Conservation (phyloP, 92 coral and sea anemone genomes). For the Virgularia gustaviana region DNA sequence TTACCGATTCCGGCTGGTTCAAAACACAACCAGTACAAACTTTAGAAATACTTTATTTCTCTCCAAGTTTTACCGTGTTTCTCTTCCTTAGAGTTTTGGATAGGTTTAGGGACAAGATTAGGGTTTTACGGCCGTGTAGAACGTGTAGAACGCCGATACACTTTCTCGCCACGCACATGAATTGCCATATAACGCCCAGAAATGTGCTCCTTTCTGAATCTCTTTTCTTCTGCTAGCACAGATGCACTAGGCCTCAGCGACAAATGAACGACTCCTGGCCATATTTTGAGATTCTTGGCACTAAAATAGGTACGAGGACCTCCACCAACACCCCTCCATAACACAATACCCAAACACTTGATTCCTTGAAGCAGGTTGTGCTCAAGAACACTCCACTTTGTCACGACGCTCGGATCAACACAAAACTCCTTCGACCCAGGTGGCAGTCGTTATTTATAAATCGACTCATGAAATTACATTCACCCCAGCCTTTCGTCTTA, state of each 20-base stretch:
- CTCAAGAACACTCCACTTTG: conserved; percentile 54
- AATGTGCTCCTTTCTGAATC: not conserved
- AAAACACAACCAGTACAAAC: too few species aligned
- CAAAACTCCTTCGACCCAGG: conserved; percentile 47
- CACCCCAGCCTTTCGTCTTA: conserved; percentile 66
- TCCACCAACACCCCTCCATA: conserved; percentile 84
- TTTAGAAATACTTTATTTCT: too few species aligned
- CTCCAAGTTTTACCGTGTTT: too few species aligned
- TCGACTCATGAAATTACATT: conserved; percentile 70
- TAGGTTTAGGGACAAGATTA: too few species aligned
- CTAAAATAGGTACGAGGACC: conserved; percentile 62
- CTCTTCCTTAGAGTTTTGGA: too few species aligned
- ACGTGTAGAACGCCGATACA: too few species aligned
- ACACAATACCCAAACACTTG: conserved; percentile 67
- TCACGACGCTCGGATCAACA: conserved; percentile 69
- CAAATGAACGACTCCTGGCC: conserved; percentile 61
- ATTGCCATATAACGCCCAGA: conserved; percentile 62
- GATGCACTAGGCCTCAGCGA: conserved; percentile 54
- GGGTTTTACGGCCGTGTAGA: too few species aligned
- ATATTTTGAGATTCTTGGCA: conserved; percentile 47
- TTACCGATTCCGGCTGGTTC: too few species aligned
- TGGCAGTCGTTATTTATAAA: conserved; percentile 55
- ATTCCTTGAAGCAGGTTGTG: conserved; percentile 48
- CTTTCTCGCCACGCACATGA: conserved; percentile 82
- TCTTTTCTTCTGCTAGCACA: conserved; percentile 44